Base-by-base conservation (phyloP, 2,797 vertebrate genomes). In the Smutsia gigantea region DNA sequence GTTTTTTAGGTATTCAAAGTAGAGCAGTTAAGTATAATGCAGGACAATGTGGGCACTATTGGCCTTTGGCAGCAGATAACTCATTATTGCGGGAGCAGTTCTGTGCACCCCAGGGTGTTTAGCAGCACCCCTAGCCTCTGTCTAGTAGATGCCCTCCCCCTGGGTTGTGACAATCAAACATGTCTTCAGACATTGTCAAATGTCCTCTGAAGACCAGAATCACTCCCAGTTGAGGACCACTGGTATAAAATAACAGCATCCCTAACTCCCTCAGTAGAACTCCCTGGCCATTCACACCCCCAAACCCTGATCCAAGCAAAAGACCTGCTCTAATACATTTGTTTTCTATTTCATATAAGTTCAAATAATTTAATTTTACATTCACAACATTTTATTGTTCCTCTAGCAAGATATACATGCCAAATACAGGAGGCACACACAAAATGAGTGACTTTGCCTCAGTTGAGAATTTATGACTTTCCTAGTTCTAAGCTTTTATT, bases 341-440 rank as follows among this genome's bases (percentile, higher is more conserved):
- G 15, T 72, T 66, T 74, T n/a, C 53, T 39, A 59, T 68, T 75
- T 69, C 29, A 69, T 63, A 10, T 77, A 14, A 59, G 71, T n/a
- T 91, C 57, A 72, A 71, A 69, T 69, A 61, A 86, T 74, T 90
- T 61, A 86, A 39, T 51, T 95, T 77, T 87, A 78, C 8, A 49
- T 51, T 89, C 31, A 89, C 19, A 66, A n/a, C 49, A 74, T 74
- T 51, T 69, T 85, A 63, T 68, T 71, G 21, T 86, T 81, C 19
- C 27, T 89, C 46, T 61, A 77, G 34, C 17, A 79, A 94, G 34
- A 83, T 37, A 46, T 4, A 68, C 23, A 42, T 31, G 37, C 25
- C 25, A 63, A 88, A 66, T 34, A 79, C 42, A 34, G 31, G 75
- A 84, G 66, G 17, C 18, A 74, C 42, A 89, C 21, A 88, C 21